Evolutionary conservation across 2,113 vertebrate species (phyloP), one percentile per base, ranked within the genome.

Genomic region (Danionella cerebrum): DNA sequence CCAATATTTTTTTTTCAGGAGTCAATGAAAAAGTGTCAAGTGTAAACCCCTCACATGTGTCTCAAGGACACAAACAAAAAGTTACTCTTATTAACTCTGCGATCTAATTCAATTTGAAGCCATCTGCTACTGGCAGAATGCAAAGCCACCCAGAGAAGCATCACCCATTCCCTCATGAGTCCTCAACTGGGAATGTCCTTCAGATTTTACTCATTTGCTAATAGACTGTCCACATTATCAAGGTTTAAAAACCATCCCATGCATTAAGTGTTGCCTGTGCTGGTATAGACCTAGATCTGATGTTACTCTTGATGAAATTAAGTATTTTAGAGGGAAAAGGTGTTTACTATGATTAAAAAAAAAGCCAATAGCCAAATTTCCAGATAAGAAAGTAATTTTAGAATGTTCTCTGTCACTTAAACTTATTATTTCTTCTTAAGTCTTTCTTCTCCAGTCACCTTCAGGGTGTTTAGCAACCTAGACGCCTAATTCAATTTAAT

Each of bases 41-140:
- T 68, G 6, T 45, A 36, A 19, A 10, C 9, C 19, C 44, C 18
- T 55, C 14, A 21, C 50, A 13, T 48, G 31, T 18, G 29, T 66
- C 67, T 52, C 68, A 73, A 73, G 71, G 71, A 73, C 71, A 45
- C 25, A 22, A 41, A 62, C 57, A 54, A 77, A 76, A 70, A 73
- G 71, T 71, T 73, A 60, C 66, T 71, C 64, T 67, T 71, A 73
- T 77, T 71, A 77, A 73, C 75, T 68, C 67, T 71, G 67, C 71
- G 71, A 71, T 77, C 59, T 70, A 73, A 77, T 73, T 77, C 67
- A 73, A 65, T 77, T 73, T 66, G 41, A 53, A 71, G 67, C 75
- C 75, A 73, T 77, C 75, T 77, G 75, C 67, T 54, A 71, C 51
- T 67, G 67, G 54, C 69, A 71, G 70, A 55, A 73, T 64, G 42